These are phyloP conservation scores for Amblyjoppa fuscipennis DNA, from an alignment of 2,888 invertebrate species.

Conservation along the genomic window DNA sequence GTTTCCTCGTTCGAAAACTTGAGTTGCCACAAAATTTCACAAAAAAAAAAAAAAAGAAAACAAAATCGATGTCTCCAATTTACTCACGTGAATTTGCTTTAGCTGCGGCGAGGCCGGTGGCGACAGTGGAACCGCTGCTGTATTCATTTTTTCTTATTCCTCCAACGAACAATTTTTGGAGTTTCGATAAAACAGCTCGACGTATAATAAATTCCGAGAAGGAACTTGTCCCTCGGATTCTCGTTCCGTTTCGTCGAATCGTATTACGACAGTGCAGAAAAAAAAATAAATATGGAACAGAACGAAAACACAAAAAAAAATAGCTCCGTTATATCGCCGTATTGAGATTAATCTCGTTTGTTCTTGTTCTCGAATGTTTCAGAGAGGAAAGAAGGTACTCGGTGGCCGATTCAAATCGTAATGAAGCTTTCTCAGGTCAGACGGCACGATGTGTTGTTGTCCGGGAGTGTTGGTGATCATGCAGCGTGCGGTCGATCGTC, in stretches of 20 bases:
- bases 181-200: not conserved
- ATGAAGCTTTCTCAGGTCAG: slow-evolving; percentile 82
- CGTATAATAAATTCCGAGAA: not conserved
- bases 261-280: not conserved
- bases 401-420: slow-evolving; percentile 77
- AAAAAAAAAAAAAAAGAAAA: not conserved
- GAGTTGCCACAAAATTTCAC: not conserved
- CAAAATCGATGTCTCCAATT: slow-evolving; percentile 1
- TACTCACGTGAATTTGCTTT: slow-evolving; percentile 79
- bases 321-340: not conserved
- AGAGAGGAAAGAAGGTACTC: slow-evolving; percentile 69
- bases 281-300: not conserved
- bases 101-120: slow-evolving; percentile 83
- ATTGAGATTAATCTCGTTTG: not conserved
- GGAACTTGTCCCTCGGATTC: not conserved
- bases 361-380: slow-evolving; percentile 8
- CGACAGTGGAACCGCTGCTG: slow-evolving; percentile 77
- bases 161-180: not conserved
- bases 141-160: slow-evolving; percentile 72
- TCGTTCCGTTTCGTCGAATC: not conserved
- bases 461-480: slow-evolving; percentile 86
- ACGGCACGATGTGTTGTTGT: slow-evolving; percentile 78
- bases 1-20: not conserved
- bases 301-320: not conserved
- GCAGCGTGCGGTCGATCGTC: slow-evolving; percentile 83